Evolutionary conservation across 2,113 vertebrate genomes (phyloP).

Genomic region (Neofelis nebulosa): DNA sequence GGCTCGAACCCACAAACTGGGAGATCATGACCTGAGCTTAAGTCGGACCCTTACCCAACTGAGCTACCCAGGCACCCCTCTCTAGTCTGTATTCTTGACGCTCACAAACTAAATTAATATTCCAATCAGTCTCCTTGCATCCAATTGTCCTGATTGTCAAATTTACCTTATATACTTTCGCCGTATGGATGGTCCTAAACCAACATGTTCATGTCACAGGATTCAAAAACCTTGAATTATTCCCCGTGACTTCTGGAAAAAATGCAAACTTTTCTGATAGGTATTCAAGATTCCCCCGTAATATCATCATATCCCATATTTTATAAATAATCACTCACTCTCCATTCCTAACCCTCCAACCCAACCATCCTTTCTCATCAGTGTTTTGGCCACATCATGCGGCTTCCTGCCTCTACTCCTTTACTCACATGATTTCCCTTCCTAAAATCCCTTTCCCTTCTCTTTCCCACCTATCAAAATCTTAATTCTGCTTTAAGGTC

Average conservation of each 20-base stretch:
- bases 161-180: neutral
- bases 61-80: too few species aligned
- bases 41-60: too few species aligned
- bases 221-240: neutral
- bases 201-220: neutral
- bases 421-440: neutral
- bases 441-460: neutral
- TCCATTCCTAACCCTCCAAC: neutral
- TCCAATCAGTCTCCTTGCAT: neutral
- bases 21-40: too few species aligned
- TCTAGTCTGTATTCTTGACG: neutral
- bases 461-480: neutral
- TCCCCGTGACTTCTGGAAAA: neutral
- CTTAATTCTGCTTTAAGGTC: neutral
- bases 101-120: neutral
- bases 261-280: neutral
- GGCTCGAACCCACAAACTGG: too few species aligned
- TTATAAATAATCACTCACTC: neutral
- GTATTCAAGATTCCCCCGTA: neutral
- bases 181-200: neutral
- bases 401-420: neutral
- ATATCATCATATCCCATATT: neutral
- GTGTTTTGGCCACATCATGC: neutral
- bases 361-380: neutral
- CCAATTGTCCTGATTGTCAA: neutral